Percentiles rank a stretch among this genome's conserved stretches.
Conservation (phyloP, 2,888 invertebrate genomes). For the Crematogaster levior region DNA sequence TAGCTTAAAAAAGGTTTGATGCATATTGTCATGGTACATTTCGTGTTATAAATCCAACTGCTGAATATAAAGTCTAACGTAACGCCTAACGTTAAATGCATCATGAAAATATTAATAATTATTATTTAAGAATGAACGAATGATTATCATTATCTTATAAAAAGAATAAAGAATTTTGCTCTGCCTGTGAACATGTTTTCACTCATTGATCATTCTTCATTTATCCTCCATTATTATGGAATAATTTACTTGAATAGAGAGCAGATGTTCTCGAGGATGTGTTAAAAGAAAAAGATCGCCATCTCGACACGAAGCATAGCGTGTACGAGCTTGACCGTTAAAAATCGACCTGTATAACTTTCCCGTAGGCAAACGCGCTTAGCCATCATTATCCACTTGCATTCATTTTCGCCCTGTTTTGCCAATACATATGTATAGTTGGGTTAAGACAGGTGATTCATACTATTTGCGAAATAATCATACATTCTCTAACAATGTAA, state of each 20-base stretch:
- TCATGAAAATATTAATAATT: neutral
- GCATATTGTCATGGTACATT: neutral
- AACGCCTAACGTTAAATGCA: neutral
- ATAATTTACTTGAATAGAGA: constrained; percentile 36
- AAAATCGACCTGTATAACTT: constrained; percentile 50
- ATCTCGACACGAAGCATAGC: constrained; percentile 39
- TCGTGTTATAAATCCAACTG: neutral
- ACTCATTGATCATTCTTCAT: constrained; percentile 14
- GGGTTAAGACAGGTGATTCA: constrained; percentile 43
- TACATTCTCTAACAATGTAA: neutral
- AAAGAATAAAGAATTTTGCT: neutral
- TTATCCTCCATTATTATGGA: constrained; percentile 28
- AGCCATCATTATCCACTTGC: constrained; percentile 44
- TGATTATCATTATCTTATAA: constrained; percentile 4
- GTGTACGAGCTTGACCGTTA: constrained; percentile 38
- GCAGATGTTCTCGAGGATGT: constrained; percentile 39
- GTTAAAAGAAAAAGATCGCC: constrained; percentile 28
- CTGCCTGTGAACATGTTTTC: neutral
- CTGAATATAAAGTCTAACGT: neutral
- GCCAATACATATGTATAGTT: constrained; percentile 1
- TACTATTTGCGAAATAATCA: constrained; percentile 42
- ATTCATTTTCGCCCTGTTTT: constrained; percentile 44
- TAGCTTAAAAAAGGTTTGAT: neutral
- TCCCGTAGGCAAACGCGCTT: constrained; percentile 41
- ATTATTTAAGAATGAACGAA: neutral